Conservation (phyloP, 2,888 invertebrate genomes). For the Alviniconcha strummeri region DNA sequence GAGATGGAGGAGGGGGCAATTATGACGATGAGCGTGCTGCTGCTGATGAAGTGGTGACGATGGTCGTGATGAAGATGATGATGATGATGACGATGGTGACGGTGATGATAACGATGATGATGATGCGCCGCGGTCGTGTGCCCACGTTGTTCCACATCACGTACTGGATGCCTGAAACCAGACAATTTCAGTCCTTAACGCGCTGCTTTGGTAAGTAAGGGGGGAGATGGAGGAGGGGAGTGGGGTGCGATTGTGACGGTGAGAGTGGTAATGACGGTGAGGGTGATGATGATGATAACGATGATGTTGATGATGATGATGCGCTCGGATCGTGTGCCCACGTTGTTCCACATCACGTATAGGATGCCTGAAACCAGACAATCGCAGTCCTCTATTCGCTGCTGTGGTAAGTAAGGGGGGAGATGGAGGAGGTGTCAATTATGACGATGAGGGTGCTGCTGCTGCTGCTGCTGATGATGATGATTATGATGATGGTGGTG, state of each 20-base stretch:
- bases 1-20: too few relatives aligned
- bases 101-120: neutral
- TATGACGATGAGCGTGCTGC: too few relatives aligned
- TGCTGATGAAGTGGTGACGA: too few relatives aligned
- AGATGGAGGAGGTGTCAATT: neutral
- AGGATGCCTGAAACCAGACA: slow-evolving; percentile 80
- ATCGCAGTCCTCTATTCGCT: too few relatives aligned
- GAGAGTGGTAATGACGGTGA: too few relatives aligned
- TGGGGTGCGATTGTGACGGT: neutral
- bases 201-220: too few relatives aligned
- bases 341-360: slow-evolving; percentile 94
- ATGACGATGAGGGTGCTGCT: neutral
- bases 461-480: neutral
- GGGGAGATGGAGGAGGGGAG: too few relatives aligned
- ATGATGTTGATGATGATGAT: neutral
- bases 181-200: too few relatives aligned
- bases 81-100: neutral
- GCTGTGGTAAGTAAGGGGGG: neutral
- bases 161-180: slow-evolving; percentile 84
- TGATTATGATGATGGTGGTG: neutral
- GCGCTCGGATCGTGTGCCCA: slow-evolving; percentile 74
- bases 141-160: slow-evolving; percentile 94
- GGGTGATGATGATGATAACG: neutral
- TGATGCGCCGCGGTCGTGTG: neutral
- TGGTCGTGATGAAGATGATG: neutral